A percentile compares a stretch with the other conserved stretches of the same genome.
These are phyloP conservation scores for Takifugu rubripes DNA, from an alignment of 2,797 vertebrate genomes.

Conservation along the genomic window DNA sequence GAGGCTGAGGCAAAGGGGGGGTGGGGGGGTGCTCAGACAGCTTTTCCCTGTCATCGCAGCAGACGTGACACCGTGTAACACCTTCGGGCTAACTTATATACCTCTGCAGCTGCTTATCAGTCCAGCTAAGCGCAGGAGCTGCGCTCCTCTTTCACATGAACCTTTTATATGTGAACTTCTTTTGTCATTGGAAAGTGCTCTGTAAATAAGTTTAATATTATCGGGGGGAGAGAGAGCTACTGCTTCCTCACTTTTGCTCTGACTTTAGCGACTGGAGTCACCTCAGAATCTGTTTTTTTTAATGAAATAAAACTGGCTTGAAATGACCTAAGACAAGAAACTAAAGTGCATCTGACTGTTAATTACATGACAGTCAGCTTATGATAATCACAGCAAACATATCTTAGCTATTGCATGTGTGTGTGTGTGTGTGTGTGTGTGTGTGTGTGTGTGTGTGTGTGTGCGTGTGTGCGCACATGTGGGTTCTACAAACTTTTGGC, in stretches of 20 bases:
- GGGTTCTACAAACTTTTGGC: constrained; percentile 51
- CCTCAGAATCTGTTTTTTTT: constrained; percentile 2
- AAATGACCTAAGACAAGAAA: no score
- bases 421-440: background rate
- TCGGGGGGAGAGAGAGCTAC: no score
- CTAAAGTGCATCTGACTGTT: no score
- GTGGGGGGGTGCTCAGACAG: constrained; percentile 12
- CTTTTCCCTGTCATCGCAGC: constrained; percentile 27
- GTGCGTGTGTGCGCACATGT: no score
- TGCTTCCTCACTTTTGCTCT: background rate
- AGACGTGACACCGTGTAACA: constrained; percentile 20
- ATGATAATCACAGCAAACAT: no score
- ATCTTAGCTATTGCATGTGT: no score
- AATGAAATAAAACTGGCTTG: background rate
- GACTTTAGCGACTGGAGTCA: background rate
- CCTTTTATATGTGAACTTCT: no score
- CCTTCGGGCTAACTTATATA: constrained; percentile 50
- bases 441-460: background rate
- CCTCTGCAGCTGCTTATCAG: constrained; percentile 66
- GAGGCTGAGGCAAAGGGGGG: background rate
- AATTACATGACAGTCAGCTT: no score
- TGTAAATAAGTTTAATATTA: no score
- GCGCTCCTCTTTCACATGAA: background rate
- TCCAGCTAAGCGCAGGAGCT: constrained; percentile 61
- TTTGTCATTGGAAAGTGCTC: no score